Evolutionary conservation across 2,888 invertebrate genomes (phyloP).

Genomic region (Hetaerina titia): DNA sequence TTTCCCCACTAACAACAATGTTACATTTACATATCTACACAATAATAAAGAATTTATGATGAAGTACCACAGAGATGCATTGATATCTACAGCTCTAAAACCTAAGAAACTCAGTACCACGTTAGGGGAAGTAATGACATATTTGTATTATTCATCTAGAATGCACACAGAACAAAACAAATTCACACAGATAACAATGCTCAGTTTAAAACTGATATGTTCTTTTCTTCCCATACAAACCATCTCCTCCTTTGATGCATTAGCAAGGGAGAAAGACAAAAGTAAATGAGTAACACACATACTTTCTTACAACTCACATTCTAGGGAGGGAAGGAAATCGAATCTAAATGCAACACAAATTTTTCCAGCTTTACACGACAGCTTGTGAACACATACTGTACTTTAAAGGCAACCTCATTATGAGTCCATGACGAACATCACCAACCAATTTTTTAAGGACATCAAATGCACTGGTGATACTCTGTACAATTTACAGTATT

Average conservation of each 20-base stretch:
- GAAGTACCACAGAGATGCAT: constrained; percentile 64
- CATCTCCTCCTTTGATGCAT: constrained; percentile 71
- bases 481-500: background rate
- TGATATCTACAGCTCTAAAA: constrained; percentile 54
- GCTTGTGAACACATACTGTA: background rate
- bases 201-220: constrained; percentile 71
- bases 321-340: background rate
- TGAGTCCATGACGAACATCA: background rate
- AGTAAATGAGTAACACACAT: constrained; percentile 69
- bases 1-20: constrained; percentile 49
- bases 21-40: constrained; percentile 50
- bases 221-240: constrained; percentile 72
- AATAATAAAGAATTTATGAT: constrained; percentile 48
- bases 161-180: constrained; percentile 49
- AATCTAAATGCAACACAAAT: background rate
- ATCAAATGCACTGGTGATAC: background rate
- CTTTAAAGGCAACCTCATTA: background rate
- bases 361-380: background rate
- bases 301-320: background rate
- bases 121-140: constrained; percentile 41
- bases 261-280: constrained; percentile 68
- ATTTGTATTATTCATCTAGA: constrained; percentile 45
- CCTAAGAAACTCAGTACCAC: constrained; percentile 45
- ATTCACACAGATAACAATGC: constrained; percentile 41
- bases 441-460: background rate